Evolutionary conservation across 1,140 invertebrate species (phyloP), one percentile per base, ranked within the genome.

Genomic region (Drosophila nannoptera): DNA sequence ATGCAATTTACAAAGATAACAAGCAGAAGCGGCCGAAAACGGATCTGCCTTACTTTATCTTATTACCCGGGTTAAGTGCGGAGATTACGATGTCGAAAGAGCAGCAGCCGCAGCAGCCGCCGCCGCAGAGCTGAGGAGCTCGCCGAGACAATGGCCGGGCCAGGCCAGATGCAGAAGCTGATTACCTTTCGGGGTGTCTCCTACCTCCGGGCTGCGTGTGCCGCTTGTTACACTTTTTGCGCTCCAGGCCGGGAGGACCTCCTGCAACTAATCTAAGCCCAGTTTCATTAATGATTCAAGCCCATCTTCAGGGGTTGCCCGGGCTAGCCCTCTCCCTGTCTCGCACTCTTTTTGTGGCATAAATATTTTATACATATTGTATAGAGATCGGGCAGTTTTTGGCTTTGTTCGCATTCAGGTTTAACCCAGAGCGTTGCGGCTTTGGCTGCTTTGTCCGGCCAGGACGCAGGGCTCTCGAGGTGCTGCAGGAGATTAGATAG

Each of bases 1-100:
- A 71, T 81, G 74, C 81, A 84, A 84, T 84, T 84, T 84, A 67
- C 81, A 84, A 84, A 81, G 81, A 84, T 84, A 84, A 84, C 81
- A 84, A 84, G 82, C 81, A 77, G 67, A 42, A 80, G 62, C 69
- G 48, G 35, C 52, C 53, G 43, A 46, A 48, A 53, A 45, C 16
- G 77, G 77, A 81, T 80, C 80, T 75, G 62, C 33, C 82, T 84
- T 86, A 84, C 81, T 86, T 86, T 84, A 84, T 84, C 81, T 84
- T 84, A 84, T 84, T 84, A 84, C 81, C 71, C 74, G 82, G 81
- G 81, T 84, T 84, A 84, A 84, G 81, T 84, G 81, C 77, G 69
- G 33, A 82, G 81, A 81, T 84, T 84, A 84, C 59, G 65, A 16
- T 77, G 80, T 87, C 81, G 81, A 84, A 84, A 87, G 81, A 84